These are phyloP conservation scores for Halocaridina rubra DNA, from an alignment of 2,888 invertebrate genomes.

Conservation along the genomic window DNA sequence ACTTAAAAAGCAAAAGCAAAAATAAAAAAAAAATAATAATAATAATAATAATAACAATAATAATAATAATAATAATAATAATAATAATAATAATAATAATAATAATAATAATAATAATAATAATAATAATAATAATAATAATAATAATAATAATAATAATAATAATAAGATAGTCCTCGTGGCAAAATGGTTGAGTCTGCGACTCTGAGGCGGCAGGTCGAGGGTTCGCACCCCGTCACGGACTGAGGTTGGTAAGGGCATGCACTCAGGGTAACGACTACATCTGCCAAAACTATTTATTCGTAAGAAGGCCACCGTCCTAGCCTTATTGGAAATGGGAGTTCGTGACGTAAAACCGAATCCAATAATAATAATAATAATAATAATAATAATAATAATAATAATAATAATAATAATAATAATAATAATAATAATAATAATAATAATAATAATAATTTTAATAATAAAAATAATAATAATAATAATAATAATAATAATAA, in stretches of 20 bases:
- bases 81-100: not conserved
- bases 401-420: not conserved
- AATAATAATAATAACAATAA: not conserved
- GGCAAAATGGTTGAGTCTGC: no score
- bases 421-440: not conserved
- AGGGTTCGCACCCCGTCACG: no score
- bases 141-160: not conserved
- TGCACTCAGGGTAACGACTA: no score
- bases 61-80: not conserved
- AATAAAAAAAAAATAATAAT: no score
- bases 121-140: not conserved
- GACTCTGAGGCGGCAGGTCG: no score
- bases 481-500: not conserved
- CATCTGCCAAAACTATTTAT: no score
- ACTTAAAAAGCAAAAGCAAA: no score
- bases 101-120: not conserved
- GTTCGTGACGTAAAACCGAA: no score
- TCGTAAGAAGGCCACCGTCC: no score
- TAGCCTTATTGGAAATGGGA: no score
- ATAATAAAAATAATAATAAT: not conserved
- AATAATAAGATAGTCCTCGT: no score
- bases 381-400: not conserved
- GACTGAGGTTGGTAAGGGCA: no score
- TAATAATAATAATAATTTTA: not conserved
- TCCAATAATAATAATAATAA: not conserved